Conservation (phyloP, 1,140 invertebrate species). For the Drosophila subobscura region DNA sequence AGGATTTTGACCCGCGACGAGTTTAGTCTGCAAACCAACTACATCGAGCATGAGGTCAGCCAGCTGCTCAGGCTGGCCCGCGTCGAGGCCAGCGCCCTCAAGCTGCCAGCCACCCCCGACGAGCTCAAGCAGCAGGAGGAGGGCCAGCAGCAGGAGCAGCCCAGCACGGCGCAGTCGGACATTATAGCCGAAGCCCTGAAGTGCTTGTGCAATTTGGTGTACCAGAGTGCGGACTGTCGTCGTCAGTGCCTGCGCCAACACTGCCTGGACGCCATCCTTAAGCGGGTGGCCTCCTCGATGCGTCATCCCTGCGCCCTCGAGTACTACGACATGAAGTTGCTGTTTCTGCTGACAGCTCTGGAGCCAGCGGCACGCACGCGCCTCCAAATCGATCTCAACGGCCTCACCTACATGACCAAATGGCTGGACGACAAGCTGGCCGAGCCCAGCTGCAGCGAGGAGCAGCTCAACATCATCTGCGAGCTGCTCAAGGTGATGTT, state of each 20-base stretch:
- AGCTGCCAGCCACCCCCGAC: slow-evolving; percentile 84
- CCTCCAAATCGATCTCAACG: slow-evolving; percentile 91
- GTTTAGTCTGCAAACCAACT: slow-evolving; percentile 87
- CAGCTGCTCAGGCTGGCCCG: slow-evolving; percentile 87
- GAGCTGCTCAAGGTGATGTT: slow-evolving; percentile 96
- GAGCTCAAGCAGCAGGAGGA: slow-evolving; percentile 57
- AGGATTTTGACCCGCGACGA: slow-evolving; percentile 90
- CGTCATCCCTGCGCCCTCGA: slow-evolving; percentile 88
- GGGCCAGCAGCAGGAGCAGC: slow-evolving; percentile 17
- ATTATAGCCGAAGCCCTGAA: slow-evolving; percentile 91
- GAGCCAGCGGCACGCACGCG: slow-evolving; percentile 88
- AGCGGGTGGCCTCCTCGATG: slow-evolving; percentile 85
- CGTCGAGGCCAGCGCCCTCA: slow-evolving; percentile 37
- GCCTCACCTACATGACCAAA: slow-evolving; percentile 91
- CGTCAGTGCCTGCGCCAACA: slow-evolving; percentile 88
- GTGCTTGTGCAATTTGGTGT: slow-evolving; percentile 95
- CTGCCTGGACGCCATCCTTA: slow-evolving; percentile 90
- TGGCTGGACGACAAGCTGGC: slow-evolving; percentile 90
- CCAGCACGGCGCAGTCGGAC: slow-evolving; percentile 38
- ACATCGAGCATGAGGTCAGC: slow-evolving; percentile 88
- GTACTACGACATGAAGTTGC: slow-evolving; percentile 93
- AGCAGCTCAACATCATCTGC: slow-evolving; percentile 88
- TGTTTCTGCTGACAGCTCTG: slow-evolving; percentile 94
- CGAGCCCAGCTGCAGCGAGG: slow-evolving; percentile 85
- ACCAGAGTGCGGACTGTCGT: slow-evolving; percentile 90